Conservation (phyloP, 2,888 invertebrate species). For the Strigamia maritima region DNA sequence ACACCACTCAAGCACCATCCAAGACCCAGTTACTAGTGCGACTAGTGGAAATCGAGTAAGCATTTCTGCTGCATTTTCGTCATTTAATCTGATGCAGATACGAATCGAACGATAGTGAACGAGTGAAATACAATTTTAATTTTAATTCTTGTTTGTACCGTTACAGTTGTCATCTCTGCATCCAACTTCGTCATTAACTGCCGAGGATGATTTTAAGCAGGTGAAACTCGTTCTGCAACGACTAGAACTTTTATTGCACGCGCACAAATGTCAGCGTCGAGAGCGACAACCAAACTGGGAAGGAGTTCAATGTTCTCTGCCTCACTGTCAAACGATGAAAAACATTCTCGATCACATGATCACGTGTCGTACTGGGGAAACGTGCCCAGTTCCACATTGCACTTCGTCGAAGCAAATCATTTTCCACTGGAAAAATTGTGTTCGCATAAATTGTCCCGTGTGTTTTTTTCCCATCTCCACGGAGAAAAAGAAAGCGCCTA, state of each 20-base stretch:
- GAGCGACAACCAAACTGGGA: constrained; percentile 83
- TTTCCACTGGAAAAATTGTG: constrained; percentile 98
- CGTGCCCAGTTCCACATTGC: constrained; percentile 91
- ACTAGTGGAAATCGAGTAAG: no score
- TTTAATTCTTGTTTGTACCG: no score
- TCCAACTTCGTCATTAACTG: no score
- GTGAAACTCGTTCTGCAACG: constrained; percentile 98
- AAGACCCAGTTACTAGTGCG: no score
- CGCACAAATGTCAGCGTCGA: constrained; percentile 96
- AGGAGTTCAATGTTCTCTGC: constrained; percentile 78
- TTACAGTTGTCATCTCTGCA: no score
- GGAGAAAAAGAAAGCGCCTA: no score
- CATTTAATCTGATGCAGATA: no score
- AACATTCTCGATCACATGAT: constrained; percentile 98
- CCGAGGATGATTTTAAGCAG: constrained; percentile 66
- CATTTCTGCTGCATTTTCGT: no score
- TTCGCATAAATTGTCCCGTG: constrained; percentile 91
- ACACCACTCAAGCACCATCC: no score
- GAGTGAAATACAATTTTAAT: no score
- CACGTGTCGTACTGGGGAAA: constrained; percentile 88
- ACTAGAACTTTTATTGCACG: constrained; percentile 90
- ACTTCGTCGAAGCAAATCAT: constrained; percentile 98
- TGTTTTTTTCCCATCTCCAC: no score
- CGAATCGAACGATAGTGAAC: no score
- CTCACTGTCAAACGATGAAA: constrained; percentile 99